phyloP scores from a whole-genome alignment of 2,113 vertebrate genomes.

The Melospiza georgiana region DNA sequence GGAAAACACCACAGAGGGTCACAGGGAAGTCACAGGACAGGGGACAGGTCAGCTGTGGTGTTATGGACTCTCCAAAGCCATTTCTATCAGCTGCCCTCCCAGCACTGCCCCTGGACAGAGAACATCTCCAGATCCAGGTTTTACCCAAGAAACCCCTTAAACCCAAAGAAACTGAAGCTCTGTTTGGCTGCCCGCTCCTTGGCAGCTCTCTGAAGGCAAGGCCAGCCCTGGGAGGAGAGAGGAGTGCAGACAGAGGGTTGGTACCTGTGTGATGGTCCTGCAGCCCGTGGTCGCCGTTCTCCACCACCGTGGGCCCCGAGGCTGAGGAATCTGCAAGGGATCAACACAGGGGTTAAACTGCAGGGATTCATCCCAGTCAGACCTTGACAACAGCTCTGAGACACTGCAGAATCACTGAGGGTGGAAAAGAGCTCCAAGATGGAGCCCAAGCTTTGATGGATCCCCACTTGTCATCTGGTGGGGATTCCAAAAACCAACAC shows the following conservation, averaged over 20 bases:
- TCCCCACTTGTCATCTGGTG: too few relatives aligned
- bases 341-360: background rate
- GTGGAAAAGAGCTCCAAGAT: background rate
- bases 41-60: accelerated
- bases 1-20: background rate
- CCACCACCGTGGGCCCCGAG: conserved; percentile 71
- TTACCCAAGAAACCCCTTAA: accelerated
- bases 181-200: accelerated
- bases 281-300: conserved; percentile 85
- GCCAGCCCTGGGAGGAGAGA: background rate
- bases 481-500: background rate
- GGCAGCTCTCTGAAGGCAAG: background rate
- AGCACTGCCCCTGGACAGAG: background rate
- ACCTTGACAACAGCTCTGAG: accelerated
- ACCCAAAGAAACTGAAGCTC: background rate
- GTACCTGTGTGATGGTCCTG: conserved; percentile 67
- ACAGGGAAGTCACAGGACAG: background rate
- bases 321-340: conserved; percentile 63
- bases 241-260: accelerated
- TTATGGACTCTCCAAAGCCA: background rate
- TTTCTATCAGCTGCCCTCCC: background rate
- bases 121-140: background rate
- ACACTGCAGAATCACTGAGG: accelerated
- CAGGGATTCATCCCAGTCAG: background rate
- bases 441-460: accelerated